Base-by-base conservation (phyloP, 1,140 invertebrate species). In the Meloidogyne exigua region DNA sequence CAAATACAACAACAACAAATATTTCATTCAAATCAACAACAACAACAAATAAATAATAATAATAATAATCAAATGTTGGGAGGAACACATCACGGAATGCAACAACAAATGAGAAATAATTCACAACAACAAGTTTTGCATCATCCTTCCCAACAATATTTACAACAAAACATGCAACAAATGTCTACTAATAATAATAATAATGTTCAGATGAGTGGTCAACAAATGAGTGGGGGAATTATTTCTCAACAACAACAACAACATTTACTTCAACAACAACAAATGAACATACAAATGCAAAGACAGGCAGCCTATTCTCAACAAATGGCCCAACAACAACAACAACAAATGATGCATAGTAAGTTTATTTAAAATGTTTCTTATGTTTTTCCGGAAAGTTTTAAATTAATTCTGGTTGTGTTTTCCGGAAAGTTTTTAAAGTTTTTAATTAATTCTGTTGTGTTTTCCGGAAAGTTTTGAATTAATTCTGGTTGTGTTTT, bases 91-190 rank as follows among this genome's bases (percentile, higher is more conserved):
- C 49, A 65, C 32, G 72, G 72, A 49, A 72, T 42, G 44, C 76
- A 23, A 28, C 26, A 64, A 39, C 65, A 79, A 23, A 26, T 73
- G 4, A 39, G 42, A 36, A 42, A 57, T 44, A 49, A 49, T 25
- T 12, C 39, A 21, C 67, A 36, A 63, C 64, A 28, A 21, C 36
- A 72, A 18, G 26, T 57, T 11, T 62, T 21, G 13, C 67, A 76
- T 18, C 25, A 23, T 39, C 77, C 23, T 3, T 0, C 28, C 12
- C 75, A 42, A 21, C 76, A 78, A 78, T 36, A 23, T 79, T 10
- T 42, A 42, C 76, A 78, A 66, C 76, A 79, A 66, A 39, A 39
- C 62, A 69, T 66, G 63, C 69, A 71, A n/a, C 76, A 77, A 39
- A 68, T 78, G 57, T 12, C 49, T 28, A 42, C n/a, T 9, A 79